Evolutionary conservation across 2,888 invertebrate species (phyloP).

Genomic region (Dryomyza anilis): DNA sequence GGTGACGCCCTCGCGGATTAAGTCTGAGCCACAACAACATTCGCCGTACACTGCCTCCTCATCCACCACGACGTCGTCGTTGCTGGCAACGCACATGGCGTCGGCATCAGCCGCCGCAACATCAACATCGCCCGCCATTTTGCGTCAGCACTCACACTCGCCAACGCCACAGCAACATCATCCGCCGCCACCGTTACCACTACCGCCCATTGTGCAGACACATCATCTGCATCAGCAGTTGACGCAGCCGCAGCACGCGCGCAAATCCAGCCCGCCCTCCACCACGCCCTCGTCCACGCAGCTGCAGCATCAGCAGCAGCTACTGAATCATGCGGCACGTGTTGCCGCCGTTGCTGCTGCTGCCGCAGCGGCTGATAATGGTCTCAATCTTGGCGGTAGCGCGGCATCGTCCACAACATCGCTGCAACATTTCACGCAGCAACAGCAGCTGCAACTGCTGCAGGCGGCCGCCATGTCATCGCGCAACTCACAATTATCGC

Average conservation of each 20-base stretch:
- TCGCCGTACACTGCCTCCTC: slow-evolving; percentile 36
- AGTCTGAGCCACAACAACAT: slow-evolving; percentile 51
- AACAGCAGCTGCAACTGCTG: slow-evolving; percentile 56
- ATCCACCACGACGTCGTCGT: slow-evolving; percentile 33
- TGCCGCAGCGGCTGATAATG: slow-evolving; percentile 46
- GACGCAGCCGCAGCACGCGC: slow-evolving; percentile 50
- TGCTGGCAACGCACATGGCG: slow-evolving; percentile 34
- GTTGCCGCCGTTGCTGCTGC: slow-evolving; percentile 58
- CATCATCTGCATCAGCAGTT: slow-evolving; percentile 57
- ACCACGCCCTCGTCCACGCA: slow-evolving; percentile 48
- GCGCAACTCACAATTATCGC: slow-evolving; percentile 49
- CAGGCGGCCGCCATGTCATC: slow-evolving; percentile 57
- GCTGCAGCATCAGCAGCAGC: slow-evolving; percentile 43
- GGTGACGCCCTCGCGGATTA: slow-evolving; percentile 63
- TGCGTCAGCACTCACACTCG: slow-evolving; percentile 37
- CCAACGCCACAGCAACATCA: slow-evolving; percentile 40
- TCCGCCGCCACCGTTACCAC: slow-evolving; percentile 37
- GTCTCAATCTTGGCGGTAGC: slow-evolving; percentile 35
- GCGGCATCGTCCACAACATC: slow-evolving; percentile 38
- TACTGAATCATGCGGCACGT: slow-evolving; percentile 54
- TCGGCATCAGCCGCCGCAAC: slow-evolving; percentile 32
- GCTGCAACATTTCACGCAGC: slow-evolving; percentile 52
- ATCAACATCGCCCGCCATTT: slow-evolving; percentile 44
- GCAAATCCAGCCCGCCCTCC: slow-evolving; percentile 54
- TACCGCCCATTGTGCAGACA: slow-evolving; percentile 53